Conservation (phyloP, 1,140 invertebrate species). For the Tetramorium alpestre region DNA sequence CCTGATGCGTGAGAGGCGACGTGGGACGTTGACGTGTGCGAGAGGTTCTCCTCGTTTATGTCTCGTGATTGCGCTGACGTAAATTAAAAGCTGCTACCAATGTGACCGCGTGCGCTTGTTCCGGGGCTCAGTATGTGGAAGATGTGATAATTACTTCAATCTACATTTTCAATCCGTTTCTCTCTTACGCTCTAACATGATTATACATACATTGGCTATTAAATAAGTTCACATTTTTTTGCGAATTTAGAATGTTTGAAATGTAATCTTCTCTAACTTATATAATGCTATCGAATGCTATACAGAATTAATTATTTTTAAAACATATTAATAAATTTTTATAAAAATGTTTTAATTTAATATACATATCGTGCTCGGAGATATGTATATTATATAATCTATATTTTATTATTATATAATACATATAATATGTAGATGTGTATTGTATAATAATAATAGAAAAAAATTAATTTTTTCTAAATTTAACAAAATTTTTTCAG, state of each 20-base stretch:
- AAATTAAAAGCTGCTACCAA: neutral
- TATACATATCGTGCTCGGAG: neutral
- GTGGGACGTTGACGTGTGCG: neutral
- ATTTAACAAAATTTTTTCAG: neutral
- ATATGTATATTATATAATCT: neutral
- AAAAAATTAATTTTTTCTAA: neutral
- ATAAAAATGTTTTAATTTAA: neutral
- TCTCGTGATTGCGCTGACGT: constrained; percentile 27
- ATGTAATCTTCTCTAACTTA: constrained; percentile 5
- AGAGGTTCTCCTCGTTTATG: constrained; percentile 39
- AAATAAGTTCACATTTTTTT: neutral
- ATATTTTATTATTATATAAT: neutral
- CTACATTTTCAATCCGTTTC: neutral
- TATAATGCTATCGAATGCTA: neutral
- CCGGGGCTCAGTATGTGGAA: neutral
- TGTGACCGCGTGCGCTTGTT: neutral
- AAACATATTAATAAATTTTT: neutral
- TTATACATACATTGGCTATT: neutral
- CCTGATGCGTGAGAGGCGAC: neutral
- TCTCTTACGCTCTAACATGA: neutral
- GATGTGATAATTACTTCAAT: neutral
- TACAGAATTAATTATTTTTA: neutral
- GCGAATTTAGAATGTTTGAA: neutral
- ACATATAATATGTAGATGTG: neutral
- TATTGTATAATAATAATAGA: neutral